Evolutionary conservation across 2,888 invertebrate genomes (phyloP).

Genomic region (Xylophagus ater): DNA sequence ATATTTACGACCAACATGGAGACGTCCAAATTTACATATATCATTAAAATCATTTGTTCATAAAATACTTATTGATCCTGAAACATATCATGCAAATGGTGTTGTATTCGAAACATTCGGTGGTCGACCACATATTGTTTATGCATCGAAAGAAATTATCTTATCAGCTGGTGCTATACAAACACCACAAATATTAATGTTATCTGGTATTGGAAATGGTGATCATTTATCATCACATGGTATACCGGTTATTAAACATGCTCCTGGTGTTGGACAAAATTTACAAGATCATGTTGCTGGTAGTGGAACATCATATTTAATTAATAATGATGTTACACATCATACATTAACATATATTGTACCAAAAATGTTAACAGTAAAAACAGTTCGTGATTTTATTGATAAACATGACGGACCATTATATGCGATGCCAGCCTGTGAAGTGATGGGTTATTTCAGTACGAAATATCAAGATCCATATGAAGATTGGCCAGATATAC

Average conservation of each 20-base stretch:
- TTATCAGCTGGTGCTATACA: conserved; percentile 75
- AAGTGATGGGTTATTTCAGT: conserved; percentile 67
- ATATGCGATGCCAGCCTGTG: conserved; percentile 66
- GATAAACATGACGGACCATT: conserved; percentile 51
- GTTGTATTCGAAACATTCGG: conserved; percentile 46
- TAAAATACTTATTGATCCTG: conserved; percentile 51
- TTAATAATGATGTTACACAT: conserved; percentile 49
- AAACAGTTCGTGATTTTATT: conserved; percentile 52
- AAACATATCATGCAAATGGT: conserved; percentile 51
- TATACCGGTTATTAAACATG: conserved; percentile 49
- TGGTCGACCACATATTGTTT: conserved; percentile 40
- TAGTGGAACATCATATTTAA: conserved; percentile 63
- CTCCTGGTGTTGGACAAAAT: conserved; percentile 67
- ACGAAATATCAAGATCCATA: conserved; percentile 56
- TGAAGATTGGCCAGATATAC: conserved; percentile 69
- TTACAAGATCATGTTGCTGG: conserved; percentile 74
- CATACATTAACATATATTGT: conserved; percentile 56
- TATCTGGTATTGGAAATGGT: conserved; percentile 69
- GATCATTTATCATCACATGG: conserved; percentile 49
- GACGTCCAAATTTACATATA: conserved; percentile 62
- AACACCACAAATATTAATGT: conserved; percentile 74
- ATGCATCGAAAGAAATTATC: conserved; percentile 66
- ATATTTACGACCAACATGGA: conserved; percentile 55
- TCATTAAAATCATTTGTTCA: conserved; percentile 56
- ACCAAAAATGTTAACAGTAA: conserved; percentile 49